Base-by-base conservation (phyloP, 2,797 vertebrate species). In the Semaprochilodus insignis region DNA sequence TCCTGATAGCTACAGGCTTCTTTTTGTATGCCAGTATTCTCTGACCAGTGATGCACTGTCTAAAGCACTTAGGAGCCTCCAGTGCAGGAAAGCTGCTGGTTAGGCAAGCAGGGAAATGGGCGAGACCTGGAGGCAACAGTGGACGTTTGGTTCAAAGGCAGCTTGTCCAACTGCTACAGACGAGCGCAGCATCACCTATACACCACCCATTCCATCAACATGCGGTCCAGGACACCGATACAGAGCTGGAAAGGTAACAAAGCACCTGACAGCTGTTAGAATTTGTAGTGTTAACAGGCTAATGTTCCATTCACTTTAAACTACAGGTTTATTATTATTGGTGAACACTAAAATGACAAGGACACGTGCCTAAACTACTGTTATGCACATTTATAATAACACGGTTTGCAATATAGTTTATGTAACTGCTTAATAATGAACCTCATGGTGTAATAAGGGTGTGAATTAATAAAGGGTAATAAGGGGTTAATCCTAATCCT, bases 21-120 rank as follows among this genome's bases (percentile, higher is more conserved):
- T n/a, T 8, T 13, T 44, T 48, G 44, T 48, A 13, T 48, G 8
- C 8, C 11, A 13, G 40, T 79, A 72, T 81, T 74, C 52, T 83
- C 77, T 80, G 87, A 83, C 74, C 88, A 77, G 89, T 78, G 83
- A 94, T 94, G 93, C 93, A 94, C 74, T 92, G 89, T 84, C 86
- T 95, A 74, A 94, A 93, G 88, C 88, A 87, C 80, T 84, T 95
- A 40, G 91, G 91, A 83, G 86, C 90, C 59, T 80, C 90, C n/a
- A 91, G 91, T 82, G 86, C 87, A 7, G 91, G 92, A 77, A 72
- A 92, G 82, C 70, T 91, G 73, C 89, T 93, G 6, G 87, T 93
- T 48, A 93, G 91, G 89, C 91, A 92, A 91, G 88, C 88, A 83
- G 88, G 89, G 25, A 84, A 87, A 82, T 85, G 81, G 62, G 67